Conservation (phyloP, 2,113 vertebrate species). For the Nymphicus hollandicus region DNA sequence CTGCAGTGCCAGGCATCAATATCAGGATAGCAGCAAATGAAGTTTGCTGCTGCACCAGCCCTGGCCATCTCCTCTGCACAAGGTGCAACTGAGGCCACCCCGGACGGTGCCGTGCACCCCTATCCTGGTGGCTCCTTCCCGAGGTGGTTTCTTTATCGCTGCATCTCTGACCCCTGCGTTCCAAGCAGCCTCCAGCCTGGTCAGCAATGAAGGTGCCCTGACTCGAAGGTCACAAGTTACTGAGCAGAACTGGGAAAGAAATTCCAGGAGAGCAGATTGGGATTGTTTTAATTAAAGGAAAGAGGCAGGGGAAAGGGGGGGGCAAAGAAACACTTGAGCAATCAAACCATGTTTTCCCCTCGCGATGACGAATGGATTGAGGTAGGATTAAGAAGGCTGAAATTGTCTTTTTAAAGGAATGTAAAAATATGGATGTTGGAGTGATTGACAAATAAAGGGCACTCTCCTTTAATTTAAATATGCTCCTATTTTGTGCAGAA, state of each 20-base stretch:
- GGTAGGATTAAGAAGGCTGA: not conserved
- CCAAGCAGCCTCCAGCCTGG: not conserved
- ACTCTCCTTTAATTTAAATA: constrained; percentile 62
- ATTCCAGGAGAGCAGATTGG: constrained; percentile 48
- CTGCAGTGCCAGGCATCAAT: not conserved
- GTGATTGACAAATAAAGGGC: constrained; percentile 64
- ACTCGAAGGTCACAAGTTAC: constrained; percentile 45
- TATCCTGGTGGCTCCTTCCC: not conserved
- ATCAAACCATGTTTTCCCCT: not conserved
- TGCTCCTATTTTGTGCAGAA: constrained; percentile 51
- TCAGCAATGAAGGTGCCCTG: not conserved
- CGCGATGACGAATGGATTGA: fast-evolving
- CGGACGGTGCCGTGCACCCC: not conserved
- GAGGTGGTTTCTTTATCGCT: constrained; percentile 7
- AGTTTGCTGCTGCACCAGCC: not conserved
- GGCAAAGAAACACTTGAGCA: not conserved
- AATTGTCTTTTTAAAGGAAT: constrained; percentile 18
- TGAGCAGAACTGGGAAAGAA: constrained; percentile 18
- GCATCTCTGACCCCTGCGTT: constrained; percentile 37
- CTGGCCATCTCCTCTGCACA: not conserved
- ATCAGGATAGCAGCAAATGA: not conserved
- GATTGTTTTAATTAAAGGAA: constrained; percentile 69
- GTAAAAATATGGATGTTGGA: not conserved
- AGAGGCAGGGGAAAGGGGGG: constrained; percentile 68
- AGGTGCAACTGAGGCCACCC: not conserved